Conservation (phyloP, 2,797 vertebrate genomes). For the Erpetoichthys calabaricus region DNA sequence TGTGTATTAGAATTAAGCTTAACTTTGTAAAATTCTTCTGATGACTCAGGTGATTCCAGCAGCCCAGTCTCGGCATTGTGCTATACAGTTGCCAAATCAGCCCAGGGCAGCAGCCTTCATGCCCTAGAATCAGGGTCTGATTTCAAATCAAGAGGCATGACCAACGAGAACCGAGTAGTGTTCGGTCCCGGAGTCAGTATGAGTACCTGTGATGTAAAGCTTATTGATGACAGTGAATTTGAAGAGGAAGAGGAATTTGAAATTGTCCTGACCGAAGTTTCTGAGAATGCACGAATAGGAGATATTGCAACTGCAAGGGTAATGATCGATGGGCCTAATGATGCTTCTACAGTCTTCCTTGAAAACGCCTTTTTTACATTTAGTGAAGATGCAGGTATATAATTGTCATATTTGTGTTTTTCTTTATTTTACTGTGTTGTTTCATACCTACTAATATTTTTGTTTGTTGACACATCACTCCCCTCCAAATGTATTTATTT, state of each 20-base stretch:
- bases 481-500: no score
- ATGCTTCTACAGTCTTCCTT: slow-evolving; percentile 75
- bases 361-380: slow-evolving; percentile 73
- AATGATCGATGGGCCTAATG: slow-evolving; percentile 80
- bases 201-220: slow-evolving; percentile 69
- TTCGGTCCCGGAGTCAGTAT: slow-evolving; percentile 67
- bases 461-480: no score
- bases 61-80: slow-evolving; percentile 79
- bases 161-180: slow-evolving; percentile 58
- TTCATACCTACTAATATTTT: no score
- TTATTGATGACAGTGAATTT: slow-evolving; percentile 90
- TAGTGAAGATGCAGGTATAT: slow-evolving; percentile 80
- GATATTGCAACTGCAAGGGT: slow-evolving; percentile 53
- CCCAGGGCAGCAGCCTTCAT: slow-evolving; percentile 73
- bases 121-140: slow-evolving; percentile 81
- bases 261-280: slow-evolving; percentile 66
- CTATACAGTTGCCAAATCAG: slow-evolving; percentile 70
- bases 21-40: background rate
- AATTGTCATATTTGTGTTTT: background rate
- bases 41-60: slow-evolving; percentile 63
- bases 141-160: slow-evolving; percentile 75
- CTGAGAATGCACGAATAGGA: slow-evolving; percentile 67
- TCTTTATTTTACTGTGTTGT: no score
- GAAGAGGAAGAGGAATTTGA: slow-evolving; percentile 93
- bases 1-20: no score